Conservation (phyloP, 2,888 invertebrate genomes). For the Monopis laevigella region DNA sequence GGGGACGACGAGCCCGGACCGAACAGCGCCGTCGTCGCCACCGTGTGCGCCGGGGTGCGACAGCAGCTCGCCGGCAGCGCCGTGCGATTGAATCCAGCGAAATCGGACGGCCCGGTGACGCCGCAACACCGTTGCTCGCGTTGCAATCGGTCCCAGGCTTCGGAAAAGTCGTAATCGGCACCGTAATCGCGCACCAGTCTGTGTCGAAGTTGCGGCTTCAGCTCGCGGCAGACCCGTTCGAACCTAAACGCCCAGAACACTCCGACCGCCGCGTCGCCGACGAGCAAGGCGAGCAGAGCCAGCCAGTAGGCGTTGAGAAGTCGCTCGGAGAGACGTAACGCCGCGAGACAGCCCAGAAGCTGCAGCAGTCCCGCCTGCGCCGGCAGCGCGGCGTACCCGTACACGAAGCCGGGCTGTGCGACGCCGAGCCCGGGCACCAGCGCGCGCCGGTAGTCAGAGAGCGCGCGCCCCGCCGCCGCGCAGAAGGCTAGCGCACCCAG, state of each 20-base stretch:
- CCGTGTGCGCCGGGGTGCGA: constrained; percentile 47
- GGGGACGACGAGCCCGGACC: constrained; percentile 35
- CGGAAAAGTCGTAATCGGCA: constrained; percentile 75
- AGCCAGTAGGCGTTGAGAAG: constrained; percentile 88
- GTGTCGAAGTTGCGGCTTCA: constrained; percentile 73
- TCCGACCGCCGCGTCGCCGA: constrained; percentile 85
- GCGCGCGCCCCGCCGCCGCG: constrained; percentile 77
- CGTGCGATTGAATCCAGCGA: constrained; percentile 51
- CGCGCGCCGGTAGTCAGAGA: constrained; percentile 76
- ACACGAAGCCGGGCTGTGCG: constrained; percentile 83
- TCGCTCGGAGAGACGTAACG: constrained; percentile 80
- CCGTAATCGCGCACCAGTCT: constrained; percentile 76
- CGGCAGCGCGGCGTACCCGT: constrained; percentile 83
- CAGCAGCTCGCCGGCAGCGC: constrained; percentile 54
- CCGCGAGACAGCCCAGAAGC: constrained; percentile 83
- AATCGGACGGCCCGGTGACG: constrained; percentile 71
- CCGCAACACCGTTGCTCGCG: constrained; percentile 82
- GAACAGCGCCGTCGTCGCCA: constrained; percentile 61
- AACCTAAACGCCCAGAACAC: constrained; percentile 87
- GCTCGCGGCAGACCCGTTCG: constrained; percentile 77
- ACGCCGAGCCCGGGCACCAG: constrained; percentile 79
- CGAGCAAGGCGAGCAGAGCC: constrained; percentile 77
- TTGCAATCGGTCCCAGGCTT: constrained; percentile 82
- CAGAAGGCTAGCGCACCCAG: constrained; percentile 84
- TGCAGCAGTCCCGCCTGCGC: constrained; percentile 77